Conservation (phyloP, 2,797 vertebrate genomes). For the Gymnoscopelus braueri region DNA sequence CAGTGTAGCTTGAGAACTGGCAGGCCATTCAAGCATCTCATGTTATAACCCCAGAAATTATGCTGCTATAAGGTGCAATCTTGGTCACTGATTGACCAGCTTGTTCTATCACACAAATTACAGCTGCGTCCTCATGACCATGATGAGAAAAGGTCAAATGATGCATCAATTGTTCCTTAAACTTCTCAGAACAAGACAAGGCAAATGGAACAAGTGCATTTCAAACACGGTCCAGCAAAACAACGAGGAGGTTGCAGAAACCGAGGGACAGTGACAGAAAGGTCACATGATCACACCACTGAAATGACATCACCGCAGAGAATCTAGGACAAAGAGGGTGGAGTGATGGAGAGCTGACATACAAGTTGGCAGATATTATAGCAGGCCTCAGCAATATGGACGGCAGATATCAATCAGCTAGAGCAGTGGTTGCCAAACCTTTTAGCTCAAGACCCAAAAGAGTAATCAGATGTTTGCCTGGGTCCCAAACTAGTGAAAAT, state of each 20-base stretch:
- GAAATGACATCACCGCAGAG: constrained; percentile 78
- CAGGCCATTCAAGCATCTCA: constrained; percentile 5
- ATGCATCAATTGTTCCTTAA: constrained; percentile 40
- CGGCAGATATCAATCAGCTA: constrained; percentile 1
- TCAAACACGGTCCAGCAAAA: constrained; percentile 19
- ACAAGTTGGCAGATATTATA: constrained; percentile 20
- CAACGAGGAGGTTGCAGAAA: constrained; percentile 18
- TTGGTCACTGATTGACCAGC: no score
- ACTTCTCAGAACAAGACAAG: constrained; percentile 14
- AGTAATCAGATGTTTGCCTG: no score
- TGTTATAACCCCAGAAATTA: constrained; percentile 1
- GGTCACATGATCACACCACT: constrained; percentile 73
- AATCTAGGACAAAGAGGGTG: constrained; percentile 79
- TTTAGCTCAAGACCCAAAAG: no score
- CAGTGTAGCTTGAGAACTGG: constrained; percentile 10
- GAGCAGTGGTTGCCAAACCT: no score
- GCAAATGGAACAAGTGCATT: constrained; percentile 7
- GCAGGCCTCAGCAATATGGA: constrained; percentile 42
- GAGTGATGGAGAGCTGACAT: constrained; percentile 43
- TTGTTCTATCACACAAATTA: not conserved
- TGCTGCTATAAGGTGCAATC: not conserved
- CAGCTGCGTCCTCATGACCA: constrained; percentile 2
- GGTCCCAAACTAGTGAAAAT: no score
- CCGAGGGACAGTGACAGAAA: constrained; percentile 29
- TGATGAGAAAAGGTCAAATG: constrained; percentile 12